Conservation (phyloP, 2,797 vertebrate species). For the Telmatherina bonti region DNA sequence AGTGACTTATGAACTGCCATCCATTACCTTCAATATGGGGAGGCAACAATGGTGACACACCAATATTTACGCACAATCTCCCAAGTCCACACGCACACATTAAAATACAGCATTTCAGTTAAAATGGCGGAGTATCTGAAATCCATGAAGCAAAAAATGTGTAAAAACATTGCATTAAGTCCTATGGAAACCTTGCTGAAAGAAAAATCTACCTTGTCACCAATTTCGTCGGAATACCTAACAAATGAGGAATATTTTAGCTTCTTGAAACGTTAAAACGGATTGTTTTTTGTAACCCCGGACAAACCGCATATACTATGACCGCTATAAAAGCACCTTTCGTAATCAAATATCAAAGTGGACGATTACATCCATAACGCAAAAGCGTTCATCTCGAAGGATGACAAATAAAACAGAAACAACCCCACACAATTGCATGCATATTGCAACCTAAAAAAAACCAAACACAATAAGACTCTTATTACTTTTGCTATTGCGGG, state of each 20-base stretch:
- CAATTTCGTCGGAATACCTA: conserved; percentile 45
- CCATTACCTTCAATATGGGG: conserved; percentile 48
- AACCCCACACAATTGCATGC: not conserved
- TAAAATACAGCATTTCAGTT: conserved; percentile 71
- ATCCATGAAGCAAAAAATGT: conserved; percentile 56
- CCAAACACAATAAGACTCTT: not conserved
- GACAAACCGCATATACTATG: not conserved
- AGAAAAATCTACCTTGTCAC: conserved; percentile 53
- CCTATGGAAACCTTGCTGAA: conserved; percentile 51
- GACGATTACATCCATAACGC: conserved; percentile 39
- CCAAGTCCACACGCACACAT: conserved; percentile 35
- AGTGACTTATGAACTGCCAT: conserved; percentile 63
- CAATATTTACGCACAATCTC: conserved; percentile 41
- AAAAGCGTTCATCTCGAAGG: conserved; percentile 18
- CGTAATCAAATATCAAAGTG: conserved; percentile 49
- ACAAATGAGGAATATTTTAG: conserved; percentile 59
- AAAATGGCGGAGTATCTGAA: conserved; percentile 83
- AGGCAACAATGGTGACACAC: conserved; percentile 34
- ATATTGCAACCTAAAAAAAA: not conserved
- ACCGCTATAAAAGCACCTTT: conserved; percentile 40
- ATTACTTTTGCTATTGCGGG: not conserved
- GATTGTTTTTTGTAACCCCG: conserved; percentile 3
- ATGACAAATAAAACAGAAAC: not conserved
- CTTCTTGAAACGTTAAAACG: conserved; percentile 24
- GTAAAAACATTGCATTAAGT: conserved; percentile 56